These are phyloP conservation scores for Anhinga anhinga DNA, from an alignment of 2,113 vertebrate genomes.

Conservation along the genomic window DNA sequence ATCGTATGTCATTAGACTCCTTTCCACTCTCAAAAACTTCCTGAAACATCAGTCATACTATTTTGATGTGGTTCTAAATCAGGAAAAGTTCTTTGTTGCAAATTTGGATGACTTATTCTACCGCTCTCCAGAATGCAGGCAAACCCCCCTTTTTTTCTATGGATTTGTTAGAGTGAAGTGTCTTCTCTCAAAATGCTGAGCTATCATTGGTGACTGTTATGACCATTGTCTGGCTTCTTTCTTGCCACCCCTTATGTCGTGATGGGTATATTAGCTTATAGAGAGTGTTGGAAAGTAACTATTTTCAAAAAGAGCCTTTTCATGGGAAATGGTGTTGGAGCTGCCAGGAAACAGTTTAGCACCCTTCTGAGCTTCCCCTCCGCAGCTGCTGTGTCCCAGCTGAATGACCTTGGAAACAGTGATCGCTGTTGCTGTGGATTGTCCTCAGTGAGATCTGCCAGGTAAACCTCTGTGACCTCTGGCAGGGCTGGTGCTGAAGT, in stretches of 20 bases:
- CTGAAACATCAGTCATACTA: neutral
- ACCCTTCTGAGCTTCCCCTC: neutral
- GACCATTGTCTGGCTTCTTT: neutral
- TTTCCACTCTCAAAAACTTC: neutral
- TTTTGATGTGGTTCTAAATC: neutral
- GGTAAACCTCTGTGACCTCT: neutral
- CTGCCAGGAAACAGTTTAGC: fast-evolving
- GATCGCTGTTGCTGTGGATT: neutral
- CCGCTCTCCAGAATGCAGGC: neutral
- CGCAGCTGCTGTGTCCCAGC: fast-evolving
- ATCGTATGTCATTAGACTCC: neutral
- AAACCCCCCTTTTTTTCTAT: neutral
- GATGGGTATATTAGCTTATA: neutral
- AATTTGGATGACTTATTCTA: neutral
- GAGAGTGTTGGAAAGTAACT: neutral
- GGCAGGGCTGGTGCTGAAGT: neutral
- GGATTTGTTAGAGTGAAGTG: neutral
- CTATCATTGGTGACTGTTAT: neutral
- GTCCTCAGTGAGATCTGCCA: neutral
- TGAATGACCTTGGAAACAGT: neutral
- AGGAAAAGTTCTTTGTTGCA: neutral
- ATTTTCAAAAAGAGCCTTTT: neutral
- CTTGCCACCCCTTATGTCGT: neutral
- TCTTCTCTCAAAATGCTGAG: neutral
- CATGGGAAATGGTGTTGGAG: neutral